Conservation (phyloP, 2,888 invertebrate genomes). For the Pasiphila rectangulata region DNA sequence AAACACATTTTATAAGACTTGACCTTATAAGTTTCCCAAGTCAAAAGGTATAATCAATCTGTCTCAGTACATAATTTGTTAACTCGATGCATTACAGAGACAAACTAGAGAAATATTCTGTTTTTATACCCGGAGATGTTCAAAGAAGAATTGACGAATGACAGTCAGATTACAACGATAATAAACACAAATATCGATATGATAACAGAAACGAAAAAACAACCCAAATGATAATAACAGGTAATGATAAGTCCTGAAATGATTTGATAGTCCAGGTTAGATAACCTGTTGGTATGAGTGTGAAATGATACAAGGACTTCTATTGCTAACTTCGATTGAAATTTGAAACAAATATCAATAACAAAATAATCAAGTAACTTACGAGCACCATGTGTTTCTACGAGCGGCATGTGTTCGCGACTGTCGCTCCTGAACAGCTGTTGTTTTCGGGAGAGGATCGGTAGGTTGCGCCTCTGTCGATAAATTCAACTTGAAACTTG, state of each 20-base stretch:
- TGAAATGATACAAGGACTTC: too few relatives aligned
- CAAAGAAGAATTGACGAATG: too few relatives aligned
- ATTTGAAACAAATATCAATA: too few relatives aligned
- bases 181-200: conserved; percentile 35
- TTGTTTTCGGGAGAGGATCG: conserved; percentile 55
- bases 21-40: too few relatives aligned
- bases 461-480: conserved; percentile 33
- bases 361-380: conserved; percentile 44
- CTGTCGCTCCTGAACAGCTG: conserved; percentile 45
- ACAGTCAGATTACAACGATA: conserved; percentile 35
- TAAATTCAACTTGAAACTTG: conserved; percentile 66
- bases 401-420: conserved; percentile 60
- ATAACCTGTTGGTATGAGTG: too few relatives aligned
- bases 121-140: too few relatives aligned
- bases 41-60: too few relatives aligned
- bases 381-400: conserved; percentile 80
- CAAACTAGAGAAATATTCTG: too few relatives aligned
- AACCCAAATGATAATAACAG: conserved; percentile 47
- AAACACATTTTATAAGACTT: conserved; percentile 2
- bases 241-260: conserved; percentile 44
- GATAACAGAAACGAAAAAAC: conserved; percentile 41
- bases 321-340: too few relatives aligned
- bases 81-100: too few relatives aligned
- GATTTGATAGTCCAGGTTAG: conserved; percentile 19
- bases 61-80: too few relatives aligned